Base-by-base conservation (phyloP, 2,888 invertebrate species). In the Cantharis flavilabris region DNA sequence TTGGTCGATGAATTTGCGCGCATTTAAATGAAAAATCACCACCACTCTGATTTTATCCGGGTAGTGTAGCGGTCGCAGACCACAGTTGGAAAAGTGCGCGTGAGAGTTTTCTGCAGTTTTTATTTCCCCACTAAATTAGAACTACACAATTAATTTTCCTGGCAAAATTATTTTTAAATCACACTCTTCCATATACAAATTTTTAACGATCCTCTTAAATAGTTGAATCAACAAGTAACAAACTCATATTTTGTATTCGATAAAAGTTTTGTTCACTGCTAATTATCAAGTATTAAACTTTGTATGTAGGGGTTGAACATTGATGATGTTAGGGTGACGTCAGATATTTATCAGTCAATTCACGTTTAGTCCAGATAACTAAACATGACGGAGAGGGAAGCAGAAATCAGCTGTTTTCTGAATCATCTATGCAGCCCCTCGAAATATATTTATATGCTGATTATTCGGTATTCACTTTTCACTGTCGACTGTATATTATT, bases 21-120 rank as follows among this genome's bases (percentile, higher is more conserved):
- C 81, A 84, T 84, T 86, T 85, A 85, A 86, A 86, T 86, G 87
- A 88, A 88, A 88, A 88, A 88, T 88, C 87, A 85, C 86, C 85
- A 83, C 82, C 82, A 82, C 82, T 82, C 83, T 84, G 85, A 83
- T 84, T 84, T 83, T 81, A 81, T 78, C 83, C 80, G 81, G 83
- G 83, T 81, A 81, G 83, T 83, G 82, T 82, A 83, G 85, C 83
- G 84, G 86, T 84, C 85, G 85, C 84, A 84, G 84, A 85, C 85
- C 86, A 82, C 85, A 85, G 84, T 81, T 85, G 87, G 87, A 87
- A 87, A 87, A 87, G 86, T 88, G 88, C 87, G 88, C 87, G 86
- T 84, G 84, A 84, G 84, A 84, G 79, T 81, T 81, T 78, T 78
- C 76, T 81, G 79, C 73, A 82, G 79, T 84, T 80, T 81, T 80